Evolutionary conservation across 2,888 invertebrate genomes (phyloP), one percentile per base, ranked within the genome.

Genomic region (Balanococcus diminutus): DNA sequence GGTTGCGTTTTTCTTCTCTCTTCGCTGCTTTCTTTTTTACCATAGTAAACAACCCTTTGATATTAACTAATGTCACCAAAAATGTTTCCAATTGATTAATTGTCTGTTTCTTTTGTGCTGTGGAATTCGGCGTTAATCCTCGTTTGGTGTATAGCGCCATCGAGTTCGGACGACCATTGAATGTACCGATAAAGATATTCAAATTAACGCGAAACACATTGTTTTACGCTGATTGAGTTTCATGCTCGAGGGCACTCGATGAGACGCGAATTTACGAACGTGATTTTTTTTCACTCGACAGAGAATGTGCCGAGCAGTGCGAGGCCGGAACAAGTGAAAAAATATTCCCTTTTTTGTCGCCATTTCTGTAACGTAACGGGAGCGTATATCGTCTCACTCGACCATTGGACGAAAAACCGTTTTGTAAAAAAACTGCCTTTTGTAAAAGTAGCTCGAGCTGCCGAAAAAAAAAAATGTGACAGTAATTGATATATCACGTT

Each of bases 61-160:
- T 51, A 42, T 51, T 82, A 31, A 82, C 82, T 42, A 82, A 46
- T 82, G 82, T 82, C 82, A 82, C 82, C 82, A 82, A 82, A 82
- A 81, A 81, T 42, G 39, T 81, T 81, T 28, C 39, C 81, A 42
- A 81, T 81, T 81, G 81, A 81, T 81, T 25, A 81, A 81, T 81
- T 81, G 75, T 75, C 75, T 75, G n/a, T 75, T 75, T 75, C 75
- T 75, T 32, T 75, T 75, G 75, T 67, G 28, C 28, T n/a, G 1
- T 16, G 1, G 32, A 32, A 75, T 75, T 75, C n/a, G 31, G 32
- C 32, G 75, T 31, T 75, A 75, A 75, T 75, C 31, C 75, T 75
- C 36, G 75, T 75, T 32, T n/a, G 22, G 75, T 61, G 28, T 75
- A 75, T 32, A 6, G 31, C n/a, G n/a, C n/a, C n/a, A n/a, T 9